Evolutionary conservation across 1,140 invertebrate genomes (phyloP).

Genomic region (Phymastichus coffea): DNA sequence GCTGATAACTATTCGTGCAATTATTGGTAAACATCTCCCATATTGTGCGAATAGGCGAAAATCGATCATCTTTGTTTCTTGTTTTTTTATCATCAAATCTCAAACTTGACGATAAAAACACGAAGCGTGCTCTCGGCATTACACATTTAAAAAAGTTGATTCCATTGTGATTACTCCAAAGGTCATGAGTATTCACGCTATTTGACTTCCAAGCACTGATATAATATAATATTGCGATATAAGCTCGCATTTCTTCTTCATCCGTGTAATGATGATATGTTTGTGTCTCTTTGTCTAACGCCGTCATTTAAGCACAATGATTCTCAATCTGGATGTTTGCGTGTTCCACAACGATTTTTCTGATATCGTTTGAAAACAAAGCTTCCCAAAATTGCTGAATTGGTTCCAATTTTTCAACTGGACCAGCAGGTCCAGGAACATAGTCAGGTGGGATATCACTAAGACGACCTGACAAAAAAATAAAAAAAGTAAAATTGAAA

Average conservation of each 20-base stretch:
- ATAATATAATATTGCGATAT: slow-evolving; percentile 20
- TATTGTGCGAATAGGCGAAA: too few relatives aligned
- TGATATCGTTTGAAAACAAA: slow-evolving; percentile 18
- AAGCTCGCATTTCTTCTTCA: slow-evolving; percentile 18
- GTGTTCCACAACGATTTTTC: slow-evolving; percentile 3
- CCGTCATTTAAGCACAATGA: too few relatives aligned
- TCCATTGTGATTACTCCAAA: too few relatives aligned
- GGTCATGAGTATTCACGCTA: too few relatives aligned
- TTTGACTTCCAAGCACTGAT: too few relatives aligned
- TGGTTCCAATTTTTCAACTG: slow-evolving; percentile 1
- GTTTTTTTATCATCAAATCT: slow-evolving; percentile 42
- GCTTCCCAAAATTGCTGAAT: slow-evolving; percentile 20
- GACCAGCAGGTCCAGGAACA: not conserved
- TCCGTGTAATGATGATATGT: too few relatives aligned
- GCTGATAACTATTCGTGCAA: slow-evolving; percentile 32
- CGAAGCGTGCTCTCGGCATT: slow-evolving; percentile 42
- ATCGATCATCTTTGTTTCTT: too few relatives aligned
- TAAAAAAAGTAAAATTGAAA: too few relatives aligned
- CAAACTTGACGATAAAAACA: slow-evolving; percentile 42
- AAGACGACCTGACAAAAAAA: too few relatives aligned
- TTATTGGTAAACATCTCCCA: slow-evolving; percentile 42
- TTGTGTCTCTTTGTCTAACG: too few relatives aligned
- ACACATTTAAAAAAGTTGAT: slow-evolving; percentile 33
- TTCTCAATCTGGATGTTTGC: slow-evolving; percentile 21
- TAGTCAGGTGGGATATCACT: too few relatives aligned